Conservation (phyloP, 2,888 invertebrate genomes). For the Drosophila merina region DNA sequence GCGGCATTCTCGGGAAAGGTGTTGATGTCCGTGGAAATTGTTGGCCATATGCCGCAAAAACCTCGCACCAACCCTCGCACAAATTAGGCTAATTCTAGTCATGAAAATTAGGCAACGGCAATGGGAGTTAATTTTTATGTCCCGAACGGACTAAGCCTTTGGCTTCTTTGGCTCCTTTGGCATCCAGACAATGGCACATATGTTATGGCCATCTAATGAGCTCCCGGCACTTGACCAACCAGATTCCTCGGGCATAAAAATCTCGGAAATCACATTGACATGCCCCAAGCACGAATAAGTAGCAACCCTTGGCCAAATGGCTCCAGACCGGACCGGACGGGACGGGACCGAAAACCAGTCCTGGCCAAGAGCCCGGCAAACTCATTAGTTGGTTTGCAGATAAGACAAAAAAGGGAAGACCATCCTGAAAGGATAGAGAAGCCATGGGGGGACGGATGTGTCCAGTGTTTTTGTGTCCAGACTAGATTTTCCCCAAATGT, state of each 20-base stretch:
- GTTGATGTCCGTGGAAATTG: conserved; percentile 61
- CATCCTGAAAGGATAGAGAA: conserved; percentile 6
- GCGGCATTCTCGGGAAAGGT: conserved; percentile 48
- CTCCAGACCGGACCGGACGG: background rate
- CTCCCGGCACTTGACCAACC: conserved; percentile 50
- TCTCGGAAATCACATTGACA: conserved; percentile 76
- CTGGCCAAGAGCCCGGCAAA: conserved; percentile 51
- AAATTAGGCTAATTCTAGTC: conserved; percentile 63
- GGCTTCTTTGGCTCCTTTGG: conserved; percentile 27
- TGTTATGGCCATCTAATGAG: conserved; percentile 83
- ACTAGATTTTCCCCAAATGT: conserved; percentile 33
- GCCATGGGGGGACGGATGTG: background rate
- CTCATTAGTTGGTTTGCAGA: conserved; percentile 74
- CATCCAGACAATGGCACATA: conserved; percentile 53
- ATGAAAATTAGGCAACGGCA: conserved; percentile 61
- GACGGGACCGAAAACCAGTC: conserved; percentile 8
- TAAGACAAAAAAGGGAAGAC: conserved; percentile 48
- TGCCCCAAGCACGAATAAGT: conserved; percentile 24
- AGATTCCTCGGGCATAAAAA: conserved; percentile 51
- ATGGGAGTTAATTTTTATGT: conserved; percentile 62
- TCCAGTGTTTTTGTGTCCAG: conserved; percentile 34
- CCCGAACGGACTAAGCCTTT: conserved; percentile 67
- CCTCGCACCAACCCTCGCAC: conserved; percentile 22
- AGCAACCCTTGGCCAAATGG: conserved; percentile 30
- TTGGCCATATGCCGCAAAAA: conserved; percentile 62